A percentile compares a stretch with the other conserved stretches of the same genome.
Conservation (phyloP, 2,797 vertebrate species). For the Cephalopachus bancanus region DNA sequence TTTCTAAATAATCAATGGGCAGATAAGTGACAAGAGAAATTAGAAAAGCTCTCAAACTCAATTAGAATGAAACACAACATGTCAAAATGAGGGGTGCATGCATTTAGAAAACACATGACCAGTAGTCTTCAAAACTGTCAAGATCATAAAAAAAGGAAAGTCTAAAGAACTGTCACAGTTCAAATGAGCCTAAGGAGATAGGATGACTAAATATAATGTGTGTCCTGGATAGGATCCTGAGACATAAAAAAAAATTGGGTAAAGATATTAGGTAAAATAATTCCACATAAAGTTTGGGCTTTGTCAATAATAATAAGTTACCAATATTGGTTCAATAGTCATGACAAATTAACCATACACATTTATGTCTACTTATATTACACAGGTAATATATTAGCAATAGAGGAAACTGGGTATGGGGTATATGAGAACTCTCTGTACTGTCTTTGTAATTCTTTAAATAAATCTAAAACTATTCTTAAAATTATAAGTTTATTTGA, state of each 20-base stretch:
- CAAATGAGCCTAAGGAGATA: accelerated
- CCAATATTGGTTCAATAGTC: neutral
- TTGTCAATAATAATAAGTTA: neutral
- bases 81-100: neutral
- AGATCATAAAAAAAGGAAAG: neutral
- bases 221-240: neutral
- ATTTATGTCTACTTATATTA: neutral
- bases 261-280: neutral
- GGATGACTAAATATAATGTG: no score
- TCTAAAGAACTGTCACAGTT: neutral
- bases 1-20: neutral
- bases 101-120: neutral
- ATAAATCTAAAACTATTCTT: neutral
- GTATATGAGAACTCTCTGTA: neutral
- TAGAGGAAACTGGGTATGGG: neutral
- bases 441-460: neutral
- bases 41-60: neutral
- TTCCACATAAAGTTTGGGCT: neutral
- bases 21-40: neutral
- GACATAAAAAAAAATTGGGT: neutral
- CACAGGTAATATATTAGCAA: no score
- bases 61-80: neutral
- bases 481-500: conserved; percentile 6
- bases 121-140: neutral
- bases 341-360: neutral